Base-by-base conservation (phyloP, 1,140 invertebrate species). In the Brachionus asplanchnoidis region DNA sequence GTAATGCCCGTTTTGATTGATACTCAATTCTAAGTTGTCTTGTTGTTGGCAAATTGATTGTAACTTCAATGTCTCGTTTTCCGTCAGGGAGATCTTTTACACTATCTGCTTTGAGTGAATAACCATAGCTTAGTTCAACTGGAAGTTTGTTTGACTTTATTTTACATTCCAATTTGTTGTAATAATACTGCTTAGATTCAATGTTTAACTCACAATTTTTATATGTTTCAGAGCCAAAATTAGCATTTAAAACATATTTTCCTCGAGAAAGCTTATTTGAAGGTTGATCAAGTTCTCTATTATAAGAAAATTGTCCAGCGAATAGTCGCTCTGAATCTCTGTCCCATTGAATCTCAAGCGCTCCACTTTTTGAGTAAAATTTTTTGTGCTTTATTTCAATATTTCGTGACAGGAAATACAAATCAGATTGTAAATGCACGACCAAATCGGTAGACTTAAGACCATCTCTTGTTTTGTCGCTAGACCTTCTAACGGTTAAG, bases 191-290 rank as follows among this genome's bases (percentile, higher is more conserved):
- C 65, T 36, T 60, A 26, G 79, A 65, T 82, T 82, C 53, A 82
- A 82, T 82, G 20, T 82, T 82, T 20, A 82, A 20, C 65, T 65
- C 65, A 26, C 79, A 82, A 44, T 42, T 82, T 20, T 82, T 82
- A 20, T 60, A 65, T n/a, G 32, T 23, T 0, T 20, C 23, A 0
- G 20, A 23, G 11, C 79, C 79, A 26, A 68, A 40, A 14, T 60
- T 20, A 44, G n/a, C 60, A 28, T 44, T 65, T 3, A 82, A 46
- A 36, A 60, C 9, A 68, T 82, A 82, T 9, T 82, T 68, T 17
- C 53, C 79, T 9, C 20, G 40, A 36, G 65, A 65, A 20, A 82
- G 26, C 26, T 65, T 65, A 26, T 65, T 82, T 12, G 79, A 12
- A 4, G 32, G 32, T 5, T 26, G n/a, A 8, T 82, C 79, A 20